These are phyloP conservation scores for Crotalus viridis DNA, from an alignment of 2,113 vertebrate genomes.

Conservation along the genomic window DNA sequence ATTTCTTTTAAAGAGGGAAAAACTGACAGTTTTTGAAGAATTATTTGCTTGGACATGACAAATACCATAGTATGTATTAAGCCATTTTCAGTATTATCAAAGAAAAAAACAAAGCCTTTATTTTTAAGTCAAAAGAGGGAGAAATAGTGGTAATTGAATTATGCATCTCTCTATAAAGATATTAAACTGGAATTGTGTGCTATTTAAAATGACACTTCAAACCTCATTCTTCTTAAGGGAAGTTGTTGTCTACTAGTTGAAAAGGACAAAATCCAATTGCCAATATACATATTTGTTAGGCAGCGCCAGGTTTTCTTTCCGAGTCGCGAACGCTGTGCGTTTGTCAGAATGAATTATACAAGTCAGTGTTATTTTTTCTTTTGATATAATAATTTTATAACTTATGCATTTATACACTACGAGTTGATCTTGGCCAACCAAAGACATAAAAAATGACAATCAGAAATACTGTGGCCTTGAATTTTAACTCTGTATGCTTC, in stretches of 20 bases:
- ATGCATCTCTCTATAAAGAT: conserved; percentile 70
- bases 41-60: conserved; percentile 57
- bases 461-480: conserved; percentile 81
- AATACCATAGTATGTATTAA: conserved; percentile 65
- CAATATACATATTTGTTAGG: conserved; percentile 67
- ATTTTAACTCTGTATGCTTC: conserved; percentile 86
- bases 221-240: conserved; percentile 67
- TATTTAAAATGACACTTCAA: conserved; percentile 75
- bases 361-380: conserved; percentile 81
- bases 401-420: conserved; percentile 97
- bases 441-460: conserved; percentile 78
- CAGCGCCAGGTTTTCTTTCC: conserved; percentile 74
- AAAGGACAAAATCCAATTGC: conserved; percentile 54
- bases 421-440: conserved; percentile 94
- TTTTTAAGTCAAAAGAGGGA: conserved; percentile 39
- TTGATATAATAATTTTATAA: conserved; percentile 95
- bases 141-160: conserved; percentile 52
- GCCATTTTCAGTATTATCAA: conserved; percentile 70
- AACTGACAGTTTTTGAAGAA: conserved; percentile 56
- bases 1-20: conserved; percentile 44
- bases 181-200: conserved; percentile 83
- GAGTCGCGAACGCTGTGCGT: conserved; percentile 94
- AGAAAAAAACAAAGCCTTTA: conserved; percentile 40
- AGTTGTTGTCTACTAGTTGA: conserved; percentile 65
- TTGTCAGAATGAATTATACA: conserved; percentile 87